phyloP scores from a whole-genome alignment of 2,888 invertebrate species.

The Chrysina gloriosa region DNA sequence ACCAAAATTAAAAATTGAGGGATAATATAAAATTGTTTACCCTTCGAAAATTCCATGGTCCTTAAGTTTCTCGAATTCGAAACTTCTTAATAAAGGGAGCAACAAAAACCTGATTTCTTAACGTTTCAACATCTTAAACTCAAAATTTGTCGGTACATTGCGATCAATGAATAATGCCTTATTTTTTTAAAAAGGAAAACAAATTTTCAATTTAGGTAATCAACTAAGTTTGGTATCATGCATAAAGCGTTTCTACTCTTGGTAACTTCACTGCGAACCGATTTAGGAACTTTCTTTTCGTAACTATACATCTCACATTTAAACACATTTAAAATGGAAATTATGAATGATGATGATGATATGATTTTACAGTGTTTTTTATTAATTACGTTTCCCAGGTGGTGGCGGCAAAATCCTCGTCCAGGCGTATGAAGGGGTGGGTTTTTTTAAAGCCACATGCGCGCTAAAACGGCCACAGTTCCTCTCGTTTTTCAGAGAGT shows the following conservation, averaged over 20 bases:
- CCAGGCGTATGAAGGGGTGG: background rate
- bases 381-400: background rate
- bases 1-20: too few species aligned
- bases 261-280: background rate
- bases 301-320: background rate
- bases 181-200: too few species aligned
- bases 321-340: background rate
- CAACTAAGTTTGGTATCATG: too few species aligned
- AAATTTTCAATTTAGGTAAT: too few species aligned
- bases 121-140: too few species aligned
- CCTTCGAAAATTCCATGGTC: too few species aligned
- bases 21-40: too few species aligned
- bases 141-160: too few species aligned
- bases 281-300: slow-evolving; percentile 1
- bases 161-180: too few species aligned
- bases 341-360: background rate
- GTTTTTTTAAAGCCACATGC: slow-evolving; percentile 32
- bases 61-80: too few species aligned
- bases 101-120: too few species aligned
- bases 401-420: slow-evolving; percentile 1
- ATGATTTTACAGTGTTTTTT: background rate
- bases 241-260: slow-evolving; percentile 3
- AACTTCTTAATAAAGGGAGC: too few species aligned
- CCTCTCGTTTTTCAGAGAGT: slow-evolving; percentile 49
- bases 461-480: slow-evolving; percentile 43